These are phyloP conservation scores for Hepsetus odoe DNA, from an alignment of 2,113 vertebrate genomes.

Conservation along the genomic window DNA sequence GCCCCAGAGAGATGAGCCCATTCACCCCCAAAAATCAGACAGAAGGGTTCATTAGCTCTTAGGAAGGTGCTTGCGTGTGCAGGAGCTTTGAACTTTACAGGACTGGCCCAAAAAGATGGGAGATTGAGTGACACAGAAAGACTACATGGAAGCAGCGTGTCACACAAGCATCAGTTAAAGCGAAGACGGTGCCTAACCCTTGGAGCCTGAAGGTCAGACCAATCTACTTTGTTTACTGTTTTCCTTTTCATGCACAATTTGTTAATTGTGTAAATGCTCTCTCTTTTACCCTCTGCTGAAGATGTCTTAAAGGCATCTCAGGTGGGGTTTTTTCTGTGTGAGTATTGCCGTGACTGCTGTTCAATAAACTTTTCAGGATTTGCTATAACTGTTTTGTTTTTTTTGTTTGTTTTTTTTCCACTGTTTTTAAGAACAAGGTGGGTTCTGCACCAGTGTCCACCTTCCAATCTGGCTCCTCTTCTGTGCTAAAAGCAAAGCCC, in stretches of 20 bases:
- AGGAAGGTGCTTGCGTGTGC: conserved; percentile 88
- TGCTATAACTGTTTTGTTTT: conserved; percentile 59
- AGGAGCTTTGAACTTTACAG: conserved; percentile 98
- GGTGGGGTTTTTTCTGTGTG: conserved; percentile 59
- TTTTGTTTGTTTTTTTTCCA: too few species aligned
- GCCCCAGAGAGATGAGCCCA: conserved; percentile 62
- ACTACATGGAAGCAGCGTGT: conserved; percentile 76
- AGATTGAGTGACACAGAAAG: conserved; percentile 69
- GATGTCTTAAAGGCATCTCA: conserved; percentile 60
- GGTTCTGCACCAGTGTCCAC: conserved; percentile 71
- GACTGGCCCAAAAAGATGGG: conserved; percentile 78
- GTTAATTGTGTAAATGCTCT: conserved; percentile 57
- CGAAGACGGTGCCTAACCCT: conserved; percentile 91
- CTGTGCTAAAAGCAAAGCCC: conserved; percentile 67
- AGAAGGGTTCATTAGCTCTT: conserved; percentile 77
- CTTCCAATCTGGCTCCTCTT: conserved; percentile 66
- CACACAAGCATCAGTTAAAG: conserved; percentile 82
- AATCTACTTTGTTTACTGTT: conserved; percentile 90
- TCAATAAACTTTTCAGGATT: conserved; percentile 54
- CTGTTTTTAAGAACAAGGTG: conserved; percentile 73
- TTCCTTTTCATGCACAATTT: conserved; percentile 85
- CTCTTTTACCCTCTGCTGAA: conserved; percentile 56
- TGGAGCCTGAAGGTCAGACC: conserved; percentile 99
- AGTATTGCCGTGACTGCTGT: conserved; percentile 54
- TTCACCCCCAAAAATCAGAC: conserved; percentile 72